Conservation (phyloP, 1,140 invertebrate genomes). For the Notospermus geniculatus region DNA sequence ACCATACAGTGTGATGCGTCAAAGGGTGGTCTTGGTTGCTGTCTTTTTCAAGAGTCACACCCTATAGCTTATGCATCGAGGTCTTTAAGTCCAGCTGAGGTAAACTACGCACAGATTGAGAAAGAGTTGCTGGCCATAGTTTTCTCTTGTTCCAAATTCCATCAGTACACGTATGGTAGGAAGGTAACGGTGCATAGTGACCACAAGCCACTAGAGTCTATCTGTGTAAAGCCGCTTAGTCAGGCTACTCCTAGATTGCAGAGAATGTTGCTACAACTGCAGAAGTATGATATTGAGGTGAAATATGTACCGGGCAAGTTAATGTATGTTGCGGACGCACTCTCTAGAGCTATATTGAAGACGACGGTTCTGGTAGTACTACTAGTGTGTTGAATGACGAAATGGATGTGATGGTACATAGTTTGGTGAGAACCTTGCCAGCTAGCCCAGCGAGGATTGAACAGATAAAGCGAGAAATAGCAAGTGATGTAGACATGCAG, state of each 20-base stretch:
- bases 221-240: constrained; percentile 30
- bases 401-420: neutral
- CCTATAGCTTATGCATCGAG: too few relatives aligned
- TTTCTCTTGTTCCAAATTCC: constrained; percentile 59
- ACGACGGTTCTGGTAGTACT: neutral
- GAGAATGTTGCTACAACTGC: constrained; percentile 13
- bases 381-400: neutral
- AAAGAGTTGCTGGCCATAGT: constrained; percentile 60
- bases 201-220: constrained; percentile 42
- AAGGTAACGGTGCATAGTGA: constrained; percentile 36
- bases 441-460: neutral
- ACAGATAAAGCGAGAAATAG: constrained; percentile 11
- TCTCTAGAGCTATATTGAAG: constrained; percentile 8
- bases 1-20: constrained; percentile 9
- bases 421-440: constrained; percentile 7
- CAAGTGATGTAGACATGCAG: neutral
- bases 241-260: constrained; percentile 11
- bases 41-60: too few relatives aligned
- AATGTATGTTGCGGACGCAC: constrained; percentile 5
- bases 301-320: neutral
- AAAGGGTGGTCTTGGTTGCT: too few relatives aligned
- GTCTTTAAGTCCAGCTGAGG: too few relatives aligned
- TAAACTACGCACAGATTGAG: too few relatives aligned
- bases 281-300: constrained; percentile 14
- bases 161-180: constrained; percentile 57